Percentiles rank a stretch among this genome's conserved stretches.
Conservation (phyloP, 1,140 invertebrate genomes). For the Nasonia longicornis region DNA sequence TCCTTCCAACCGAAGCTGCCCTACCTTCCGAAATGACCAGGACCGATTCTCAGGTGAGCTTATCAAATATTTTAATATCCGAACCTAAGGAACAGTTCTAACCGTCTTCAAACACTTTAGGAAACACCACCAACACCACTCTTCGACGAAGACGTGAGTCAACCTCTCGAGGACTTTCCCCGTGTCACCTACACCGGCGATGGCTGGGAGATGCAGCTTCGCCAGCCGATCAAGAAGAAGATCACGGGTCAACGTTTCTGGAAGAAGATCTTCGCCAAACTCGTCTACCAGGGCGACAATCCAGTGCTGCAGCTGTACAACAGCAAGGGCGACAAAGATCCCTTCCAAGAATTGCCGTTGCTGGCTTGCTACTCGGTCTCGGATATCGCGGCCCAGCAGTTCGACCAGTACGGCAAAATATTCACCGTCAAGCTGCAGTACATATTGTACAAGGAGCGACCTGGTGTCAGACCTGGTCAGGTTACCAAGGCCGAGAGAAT, state of each 20-base stretch:
- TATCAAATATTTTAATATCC: too few species aligned
- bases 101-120: slow-evolving; percentile 58
- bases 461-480: slow-evolving; percentile 95
- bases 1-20: slow-evolving; percentile 51
- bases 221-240: slow-evolving; percentile 98
- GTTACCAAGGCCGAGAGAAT: slow-evolving; percentile 93
- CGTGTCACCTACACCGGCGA: slow-evolving; percentile 82
- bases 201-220: slow-evolving; percentile 97
- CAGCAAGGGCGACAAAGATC: slow-evolving; percentile 86
- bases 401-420: slow-evolving; percentile 98
- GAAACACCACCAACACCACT: slow-evolving; percentile 91
- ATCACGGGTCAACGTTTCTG: slow-evolving; percentile 97
- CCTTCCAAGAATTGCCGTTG: slow-evolving; percentile 92
- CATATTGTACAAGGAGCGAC: slow-evolving; percentile 97
- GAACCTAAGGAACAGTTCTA: background rate
- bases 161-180: slow-evolving; percentile 93
- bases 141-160: slow-evolving; percentile 94
- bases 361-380: slow-evolving; percentile 94
- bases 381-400: slow-evolving; percentile 94
- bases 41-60: slow-evolving; percentile 64
- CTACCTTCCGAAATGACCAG: slow-evolving; percentile 58
- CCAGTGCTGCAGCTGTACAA: slow-evolving; percentile 90
- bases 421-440: slow-evolving; percentile 99
- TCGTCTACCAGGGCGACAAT: slow-evolving; percentile 84
- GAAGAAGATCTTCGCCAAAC: slow-evolving; percentile 94